Evolutionary conservation across 2,888 invertebrate genomes (phyloP), one percentile per base, ranked within the genome.

Genomic region (Ectemnius continuus): DNA sequence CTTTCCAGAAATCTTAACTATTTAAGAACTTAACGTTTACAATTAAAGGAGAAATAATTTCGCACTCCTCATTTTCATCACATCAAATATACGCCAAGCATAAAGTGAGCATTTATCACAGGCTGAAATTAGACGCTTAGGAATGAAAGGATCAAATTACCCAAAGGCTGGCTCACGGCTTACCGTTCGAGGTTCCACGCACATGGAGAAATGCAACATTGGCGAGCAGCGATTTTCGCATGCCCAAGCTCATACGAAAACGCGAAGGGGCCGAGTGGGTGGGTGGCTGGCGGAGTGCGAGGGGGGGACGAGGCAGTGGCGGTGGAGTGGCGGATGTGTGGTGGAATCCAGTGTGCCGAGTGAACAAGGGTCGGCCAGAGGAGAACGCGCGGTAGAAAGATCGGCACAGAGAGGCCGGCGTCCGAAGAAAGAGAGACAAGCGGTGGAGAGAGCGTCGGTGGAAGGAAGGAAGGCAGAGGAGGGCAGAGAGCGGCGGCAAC

Each of bases 321-420:
- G 52, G 52, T 14, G 52, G 14, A 52, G 52, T 16, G 52, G 52
- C n/a, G 14, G 16, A 16, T 52, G n/a, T 16, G 14, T 14, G 74
- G 58, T 79, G 80, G 83, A 85, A 84, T 85, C 81, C 79, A 76
- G 79, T 81, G 72, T 76, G 79, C 76, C 75, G 75, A 79, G 79
- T 70, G 76, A 79, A 63, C 70, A 52, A 16, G 70, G 57, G 79
- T 45, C 70, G 61, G 57, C 65, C 65, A 70, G 73, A 74, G 73
- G 73, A 68, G 52, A 63, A 61, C 66, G 59, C 45, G 56, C 14
- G 48, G 47, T 28, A 70, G 70, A 70, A 65, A 73, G 70, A 73
- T 69, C 57, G 57, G 20, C 56, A 16, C 56, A 61, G 23, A 61
- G 67, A 26, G 62, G 67, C 67, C 65, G 70, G 60, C 68, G 68